Percentiles rank a stretch among this genome's conserved stretches.
Conservation (phyloP, 2,797 vertebrate genomes). For the Nyctibius grandis region DNA sequence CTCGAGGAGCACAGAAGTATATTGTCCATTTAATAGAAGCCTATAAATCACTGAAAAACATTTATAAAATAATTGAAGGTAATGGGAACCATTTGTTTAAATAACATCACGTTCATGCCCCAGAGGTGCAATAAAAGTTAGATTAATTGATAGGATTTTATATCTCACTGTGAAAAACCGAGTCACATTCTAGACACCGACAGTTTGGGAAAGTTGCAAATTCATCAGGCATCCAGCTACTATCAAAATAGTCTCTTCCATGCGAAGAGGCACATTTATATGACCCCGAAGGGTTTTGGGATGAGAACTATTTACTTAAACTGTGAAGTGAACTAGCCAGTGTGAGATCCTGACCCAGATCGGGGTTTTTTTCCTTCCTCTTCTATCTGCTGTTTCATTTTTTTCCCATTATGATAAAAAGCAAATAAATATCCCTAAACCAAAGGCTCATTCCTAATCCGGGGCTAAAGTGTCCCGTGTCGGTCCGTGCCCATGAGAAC, state of each 20-base stretch:
- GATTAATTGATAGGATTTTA: conserved; percentile 71
- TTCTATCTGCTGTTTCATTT: conserved; percentile 58
- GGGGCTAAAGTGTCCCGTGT: neutral
- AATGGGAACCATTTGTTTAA: conserved; percentile 76
- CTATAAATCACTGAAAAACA: conserved; percentile 67
- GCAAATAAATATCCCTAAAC: conserved; percentile 60
- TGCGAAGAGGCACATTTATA: conserved; percentile 63
- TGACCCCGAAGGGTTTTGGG: conserved; percentile 66
- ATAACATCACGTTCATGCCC: conserved; percentile 67
- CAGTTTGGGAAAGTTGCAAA: conserved; percentile 67
- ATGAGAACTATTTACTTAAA: conserved; percentile 78
- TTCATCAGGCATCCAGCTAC: conserved; percentile 65
- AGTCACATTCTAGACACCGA: conserved; percentile 58
- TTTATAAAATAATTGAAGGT: conserved; percentile 71
- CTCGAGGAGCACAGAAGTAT: conserved; percentile 63
- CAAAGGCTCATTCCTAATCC: conserved; percentile 49
- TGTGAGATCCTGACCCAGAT: conserved; percentile 73
- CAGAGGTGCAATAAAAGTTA: conserved; percentile 73
- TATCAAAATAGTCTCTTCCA: conserved; percentile 70
- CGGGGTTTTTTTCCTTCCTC: conserved; percentile 33
- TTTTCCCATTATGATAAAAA: conserved; percentile 61
- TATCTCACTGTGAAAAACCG: conserved; percentile 64
- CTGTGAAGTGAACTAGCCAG: conserved; percentile 68
- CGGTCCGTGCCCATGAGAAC: neutral
- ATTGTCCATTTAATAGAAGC: conserved; percentile 70